Conservation (phyloP, 2,113 vertebrate species). For the Ceyx melanurus region DNA sequence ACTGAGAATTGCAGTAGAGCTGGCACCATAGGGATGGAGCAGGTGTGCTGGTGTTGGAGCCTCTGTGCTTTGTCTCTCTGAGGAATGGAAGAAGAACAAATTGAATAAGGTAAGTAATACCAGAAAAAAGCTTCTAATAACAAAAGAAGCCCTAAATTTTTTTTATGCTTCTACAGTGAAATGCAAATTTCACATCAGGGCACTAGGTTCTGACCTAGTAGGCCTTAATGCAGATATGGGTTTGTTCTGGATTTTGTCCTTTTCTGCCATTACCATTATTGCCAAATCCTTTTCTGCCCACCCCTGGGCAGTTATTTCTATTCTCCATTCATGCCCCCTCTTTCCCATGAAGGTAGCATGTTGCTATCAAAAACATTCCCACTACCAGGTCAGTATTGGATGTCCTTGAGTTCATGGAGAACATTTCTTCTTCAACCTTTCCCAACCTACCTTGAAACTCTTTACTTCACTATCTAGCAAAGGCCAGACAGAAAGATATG, state of each 20-base stretch:
- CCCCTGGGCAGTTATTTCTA: neutral
- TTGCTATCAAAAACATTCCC: neutral
- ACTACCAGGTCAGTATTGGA: neutral
- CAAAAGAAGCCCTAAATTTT: neutral
- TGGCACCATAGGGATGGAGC: neutral
- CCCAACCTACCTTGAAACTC: neutral
- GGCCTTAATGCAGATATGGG: neutral
- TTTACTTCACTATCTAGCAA: neutral
- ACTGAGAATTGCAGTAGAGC: neutral
- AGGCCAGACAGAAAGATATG: neutral
- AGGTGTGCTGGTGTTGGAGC: accelerated
- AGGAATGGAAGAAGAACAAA: neutral
- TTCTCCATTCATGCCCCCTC: neutral
- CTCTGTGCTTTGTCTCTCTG: accelerated
- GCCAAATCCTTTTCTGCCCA: no score
- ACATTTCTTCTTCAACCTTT: neutral
- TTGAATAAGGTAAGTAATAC: neutral
- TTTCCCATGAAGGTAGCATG: neutral
- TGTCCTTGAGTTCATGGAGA: neutral
- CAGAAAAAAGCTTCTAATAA: neutral
- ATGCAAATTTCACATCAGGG: neutral
- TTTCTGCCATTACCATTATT: neutral
- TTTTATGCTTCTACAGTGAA: neutral
- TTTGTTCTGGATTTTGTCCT: neutral
- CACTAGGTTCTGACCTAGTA: neutral